Conservation (phyloP, 2,888 invertebrate genomes). For the Archaeoteleia sp. region DNA sequence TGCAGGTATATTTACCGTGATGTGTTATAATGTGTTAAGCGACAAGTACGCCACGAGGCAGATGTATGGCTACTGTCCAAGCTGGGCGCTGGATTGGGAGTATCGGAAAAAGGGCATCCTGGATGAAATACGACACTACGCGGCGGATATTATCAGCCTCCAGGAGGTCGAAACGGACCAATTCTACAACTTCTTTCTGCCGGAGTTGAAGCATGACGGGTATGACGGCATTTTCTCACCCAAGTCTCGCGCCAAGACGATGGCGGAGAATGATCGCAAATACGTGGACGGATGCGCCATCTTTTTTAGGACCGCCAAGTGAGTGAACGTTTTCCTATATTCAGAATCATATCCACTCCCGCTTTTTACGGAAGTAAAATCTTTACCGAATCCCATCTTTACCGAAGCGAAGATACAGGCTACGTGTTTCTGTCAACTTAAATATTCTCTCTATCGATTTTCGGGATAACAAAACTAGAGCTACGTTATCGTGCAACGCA, state of each 20-base stretch:
- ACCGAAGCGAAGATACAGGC: constrained; percentile 23
- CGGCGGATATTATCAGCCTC: constrained; percentile 97
- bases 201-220: constrained; percentile 93
- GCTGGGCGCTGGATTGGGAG: constrained; percentile 99
- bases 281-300: constrained; percentile 99
- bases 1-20: constrained; percentile 96
- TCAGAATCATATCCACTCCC: constrained; percentile 17
- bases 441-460: constrained; percentile 31
- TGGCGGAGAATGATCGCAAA: constrained; percentile 97
- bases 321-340: constrained; percentile 72
- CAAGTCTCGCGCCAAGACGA: constrained; percentile 98
- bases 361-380: constrained; percentile 21
- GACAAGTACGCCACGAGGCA: constrained; percentile 99
- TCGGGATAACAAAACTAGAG: constrained; percentile 16
- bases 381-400: too few species aligned
- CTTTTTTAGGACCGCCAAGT: constrained; percentile 96
- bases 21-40: constrained; percentile 99
- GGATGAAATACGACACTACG: constrained; percentile 96
- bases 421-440: constrained; percentile 32
- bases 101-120: constrained; percentile 98
- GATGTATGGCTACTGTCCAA: constrained; percentile 99
- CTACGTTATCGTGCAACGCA: constrained; percentile 14
- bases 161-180: constrained; percentile 99
- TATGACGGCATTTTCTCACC: constrained; percentile 98
- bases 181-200: constrained; percentile 96